A percentile compares a stretch with the other conserved stretches of the same genome.
phyloP scores from a whole-genome alignment of 2,888 invertebrate genomes.

The Caenorhabditis sulstoni region DNA sequence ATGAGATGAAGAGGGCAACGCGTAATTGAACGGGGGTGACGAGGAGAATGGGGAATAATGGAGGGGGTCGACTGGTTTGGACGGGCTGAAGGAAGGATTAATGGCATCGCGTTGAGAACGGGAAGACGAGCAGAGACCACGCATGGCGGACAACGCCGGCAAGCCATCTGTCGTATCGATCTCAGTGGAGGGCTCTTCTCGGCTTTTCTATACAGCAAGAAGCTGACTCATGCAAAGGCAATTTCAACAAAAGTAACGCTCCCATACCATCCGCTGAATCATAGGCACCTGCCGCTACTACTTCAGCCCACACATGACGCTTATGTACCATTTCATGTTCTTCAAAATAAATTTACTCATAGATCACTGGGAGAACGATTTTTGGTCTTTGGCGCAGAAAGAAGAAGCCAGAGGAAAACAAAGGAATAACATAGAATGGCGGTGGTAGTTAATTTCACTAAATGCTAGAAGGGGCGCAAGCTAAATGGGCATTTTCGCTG shows the following conservation, averaged over 20 bases:
- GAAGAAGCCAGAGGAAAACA: not conserved
- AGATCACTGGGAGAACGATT: no score
- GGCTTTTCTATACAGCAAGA: no score
- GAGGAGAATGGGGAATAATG: conserved; percentile 1
- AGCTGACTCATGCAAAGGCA: not conserved
- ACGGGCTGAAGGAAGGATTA: conserved; percentile 28
- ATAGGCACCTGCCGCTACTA: no score
- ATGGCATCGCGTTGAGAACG: conserved; percentile 24
- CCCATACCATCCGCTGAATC: no score
- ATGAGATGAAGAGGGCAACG: not conserved
- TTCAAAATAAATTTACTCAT: not conserved
- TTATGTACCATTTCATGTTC: not conserved
- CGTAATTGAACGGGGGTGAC: conserved; percentile 1
- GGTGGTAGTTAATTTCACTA: no score
- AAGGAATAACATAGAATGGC: not conserved
- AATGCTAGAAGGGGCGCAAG: not conserved
- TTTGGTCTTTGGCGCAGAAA: no score
- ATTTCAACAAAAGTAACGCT: not conserved
- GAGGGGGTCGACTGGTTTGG: conserved; percentile 23
- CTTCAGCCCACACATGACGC: not conserved
- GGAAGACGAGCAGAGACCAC: no score
- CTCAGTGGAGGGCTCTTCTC: no score
- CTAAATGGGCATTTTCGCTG: not conserved
- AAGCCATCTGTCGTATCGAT: not conserved
- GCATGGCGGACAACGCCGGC: conserved; percentile 10